These are phyloP conservation scores for Eonycteris spelaea DNA, from an alignment of 2,113 vertebrate genomes.

Conservation along the genomic window DNA sequence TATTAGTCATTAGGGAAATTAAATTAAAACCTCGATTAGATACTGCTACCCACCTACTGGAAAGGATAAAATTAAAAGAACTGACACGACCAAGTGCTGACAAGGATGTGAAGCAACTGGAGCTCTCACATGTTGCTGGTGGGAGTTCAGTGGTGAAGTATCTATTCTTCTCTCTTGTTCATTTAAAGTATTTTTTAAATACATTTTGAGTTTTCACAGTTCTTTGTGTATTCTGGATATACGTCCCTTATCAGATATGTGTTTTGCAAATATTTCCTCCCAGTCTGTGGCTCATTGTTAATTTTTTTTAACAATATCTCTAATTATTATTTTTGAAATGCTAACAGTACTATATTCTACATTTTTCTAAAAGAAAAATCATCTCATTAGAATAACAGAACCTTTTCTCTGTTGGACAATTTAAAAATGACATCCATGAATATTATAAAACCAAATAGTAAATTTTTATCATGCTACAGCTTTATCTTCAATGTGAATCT, in stretches of 20 bases:
- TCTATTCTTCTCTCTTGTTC: not conserved
- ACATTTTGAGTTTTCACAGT: not conserved
- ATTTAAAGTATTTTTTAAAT: not conserved
- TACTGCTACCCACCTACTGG: too few relatives aligned
- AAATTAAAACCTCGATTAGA: too few relatives aligned
- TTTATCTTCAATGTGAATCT: conserved; percentile 80
- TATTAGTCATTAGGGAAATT: too few relatives aligned
- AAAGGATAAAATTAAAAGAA: too few relatives aligned
- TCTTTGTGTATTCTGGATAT: not conserved
- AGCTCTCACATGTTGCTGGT: too few relatives aligned
- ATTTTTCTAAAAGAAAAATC: conserved; percentile 22
- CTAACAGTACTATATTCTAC: not conserved
- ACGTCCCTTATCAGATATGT: not conserved
- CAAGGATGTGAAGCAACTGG: too few relatives aligned
- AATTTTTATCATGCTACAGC: conserved; percentile 39
- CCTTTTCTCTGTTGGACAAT: conserved; percentile 27
- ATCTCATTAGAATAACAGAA: conserved; percentile 32
- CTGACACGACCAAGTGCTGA: too few relatives aligned
- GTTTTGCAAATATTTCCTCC: conserved; percentile 9
- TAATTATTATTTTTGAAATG: conserved; percentile 31
- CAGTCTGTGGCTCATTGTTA: not conserved
- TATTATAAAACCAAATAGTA: conserved; percentile 56
- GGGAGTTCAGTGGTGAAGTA: not conserved
- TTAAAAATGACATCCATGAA: conserved; percentile 52
- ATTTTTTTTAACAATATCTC: conserved; percentile 10